A percentile compares a stretch with the other conserved stretches of the same genome.
phyloP scores from a whole-genome alignment of 2,113 vertebrate genomes.

The Pedetes capensis region DNA sequence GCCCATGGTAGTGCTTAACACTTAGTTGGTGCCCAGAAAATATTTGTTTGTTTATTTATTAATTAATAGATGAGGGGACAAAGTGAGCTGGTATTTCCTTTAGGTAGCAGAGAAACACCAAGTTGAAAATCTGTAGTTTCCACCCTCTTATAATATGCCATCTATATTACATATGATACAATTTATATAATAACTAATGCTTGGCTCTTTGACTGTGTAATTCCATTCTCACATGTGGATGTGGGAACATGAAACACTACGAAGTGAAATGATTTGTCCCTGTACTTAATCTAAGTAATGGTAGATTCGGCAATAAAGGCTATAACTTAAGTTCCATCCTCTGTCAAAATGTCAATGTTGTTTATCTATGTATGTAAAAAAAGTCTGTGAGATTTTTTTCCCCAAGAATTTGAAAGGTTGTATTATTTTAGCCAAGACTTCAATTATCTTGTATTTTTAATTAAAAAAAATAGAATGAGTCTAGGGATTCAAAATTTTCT shows the following conservation, averaged over 20 bases:
- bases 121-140: not conserved
- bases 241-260: not conserved
- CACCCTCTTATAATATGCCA: not conserved
- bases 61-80: not conserved
- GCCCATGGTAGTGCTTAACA: not conserved
- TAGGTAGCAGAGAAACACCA: not conserved
- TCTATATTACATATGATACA: not conserved
- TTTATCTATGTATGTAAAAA: not conserved
- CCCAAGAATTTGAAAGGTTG: not conserved
- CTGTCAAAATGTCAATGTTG: not conserved
- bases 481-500: not conserved
- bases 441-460: not conserved
- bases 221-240: not conserved
- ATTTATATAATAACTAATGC: not conserved
- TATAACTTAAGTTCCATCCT: not conserved
- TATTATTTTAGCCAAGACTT: not conserved
- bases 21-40: not conserved
- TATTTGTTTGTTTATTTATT: slow-evolving; percentile 1
- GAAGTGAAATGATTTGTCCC: not conserved
- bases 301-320: not conserved
- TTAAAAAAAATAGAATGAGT: not conserved
- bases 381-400: not conserved
- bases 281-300: not conserved
- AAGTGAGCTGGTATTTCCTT: not conserved
- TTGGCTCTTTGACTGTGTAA: not conserved